phyloP scores from a whole-genome alignment of 2,797 vertebrate genomes.

The Tapera naevia region DNA sequence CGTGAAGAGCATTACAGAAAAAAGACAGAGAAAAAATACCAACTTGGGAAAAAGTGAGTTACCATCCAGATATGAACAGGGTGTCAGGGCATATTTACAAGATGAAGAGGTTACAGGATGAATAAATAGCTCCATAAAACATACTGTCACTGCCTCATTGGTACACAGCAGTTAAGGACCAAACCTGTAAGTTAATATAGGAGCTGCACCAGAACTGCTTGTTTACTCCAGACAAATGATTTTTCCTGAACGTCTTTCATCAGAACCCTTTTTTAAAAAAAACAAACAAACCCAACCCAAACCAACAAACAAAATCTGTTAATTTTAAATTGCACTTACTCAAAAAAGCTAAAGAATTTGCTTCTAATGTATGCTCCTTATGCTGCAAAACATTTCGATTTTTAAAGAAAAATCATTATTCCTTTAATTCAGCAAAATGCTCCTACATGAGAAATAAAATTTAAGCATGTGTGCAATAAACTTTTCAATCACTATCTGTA shows the following conservation, averaged over 20 bases:
- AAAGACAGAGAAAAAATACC: not conserved
- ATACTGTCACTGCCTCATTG: not conserved
- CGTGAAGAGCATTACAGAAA: not conserved
- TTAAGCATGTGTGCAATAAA: not conserved
- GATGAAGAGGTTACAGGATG: not conserved
- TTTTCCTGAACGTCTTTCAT: not conserved
- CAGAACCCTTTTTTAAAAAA: not conserved
- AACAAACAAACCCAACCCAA: too few species aligned
- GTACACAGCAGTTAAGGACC: not conserved
- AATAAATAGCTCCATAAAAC: not conserved
- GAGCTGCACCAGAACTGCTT: not conserved
- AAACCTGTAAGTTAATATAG: not conserved
- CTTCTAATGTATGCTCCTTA: not conserved
- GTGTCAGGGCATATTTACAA: not conserved
- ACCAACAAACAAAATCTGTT: not conserved
- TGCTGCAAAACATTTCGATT: not conserved
- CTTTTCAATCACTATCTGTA: too few species aligned
- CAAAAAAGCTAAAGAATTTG: not conserved
- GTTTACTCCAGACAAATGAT: not conserved
- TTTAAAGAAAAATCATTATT: not conserved
- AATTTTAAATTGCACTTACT: not conserved
- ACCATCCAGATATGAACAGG: accelerated
- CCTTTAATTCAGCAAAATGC: not conserved
- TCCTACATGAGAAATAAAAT: not conserved
- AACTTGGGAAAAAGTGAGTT: not conserved